Conservation (phyloP, 2,797 vertebrate species). For the Hipposideros larvatus region DNA sequence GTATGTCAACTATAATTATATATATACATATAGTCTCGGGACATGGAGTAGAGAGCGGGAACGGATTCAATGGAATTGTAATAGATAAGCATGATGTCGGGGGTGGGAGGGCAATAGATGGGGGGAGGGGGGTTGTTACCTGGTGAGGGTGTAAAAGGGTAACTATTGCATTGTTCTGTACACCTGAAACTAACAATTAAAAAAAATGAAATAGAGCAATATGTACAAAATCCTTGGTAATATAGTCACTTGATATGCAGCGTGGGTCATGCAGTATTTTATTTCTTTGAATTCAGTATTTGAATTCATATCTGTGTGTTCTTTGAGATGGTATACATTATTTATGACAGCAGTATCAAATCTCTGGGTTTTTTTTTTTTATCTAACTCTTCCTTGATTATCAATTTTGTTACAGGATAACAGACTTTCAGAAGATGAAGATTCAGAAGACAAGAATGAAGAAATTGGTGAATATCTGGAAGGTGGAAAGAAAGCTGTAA, state of each 20-base stretch:
- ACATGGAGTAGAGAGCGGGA: no score
- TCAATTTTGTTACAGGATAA: slow-evolving; percentile 84
- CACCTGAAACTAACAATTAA: no score
- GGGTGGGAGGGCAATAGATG: no score
- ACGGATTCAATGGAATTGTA: no score
- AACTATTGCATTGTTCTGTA: no score
- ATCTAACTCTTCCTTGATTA: slow-evolving; percentile 12
- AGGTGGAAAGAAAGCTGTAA: background rate
- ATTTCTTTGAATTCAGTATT: slow-evolving; percentile 47
- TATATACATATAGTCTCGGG: no score
- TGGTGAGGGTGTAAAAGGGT: no score
- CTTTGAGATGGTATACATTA: slow-evolving; percentile 48
- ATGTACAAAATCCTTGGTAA: slow-evolving; percentile 17
- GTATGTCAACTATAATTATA: no score
- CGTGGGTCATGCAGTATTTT: slow-evolving; percentile 36
- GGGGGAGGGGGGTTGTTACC: no score
- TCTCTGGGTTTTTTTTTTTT: background rate
- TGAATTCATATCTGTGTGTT: slow-evolving; percentile 54
- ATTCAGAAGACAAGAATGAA: background rate
- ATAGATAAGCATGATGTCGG: no score
- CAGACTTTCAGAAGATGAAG: slow-evolving; percentile 70
- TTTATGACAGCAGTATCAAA: background rate
- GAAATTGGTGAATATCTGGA: background rate
- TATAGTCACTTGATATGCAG: slow-evolving; percentile 20
- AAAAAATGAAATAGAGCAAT: slow-evolving; percentile 22